These are phyloP conservation scores for Schizopygopsis malacanthus DNA, from an alignment of 2,797 vertebrate genomes.

Conservation along the genomic window DNA sequence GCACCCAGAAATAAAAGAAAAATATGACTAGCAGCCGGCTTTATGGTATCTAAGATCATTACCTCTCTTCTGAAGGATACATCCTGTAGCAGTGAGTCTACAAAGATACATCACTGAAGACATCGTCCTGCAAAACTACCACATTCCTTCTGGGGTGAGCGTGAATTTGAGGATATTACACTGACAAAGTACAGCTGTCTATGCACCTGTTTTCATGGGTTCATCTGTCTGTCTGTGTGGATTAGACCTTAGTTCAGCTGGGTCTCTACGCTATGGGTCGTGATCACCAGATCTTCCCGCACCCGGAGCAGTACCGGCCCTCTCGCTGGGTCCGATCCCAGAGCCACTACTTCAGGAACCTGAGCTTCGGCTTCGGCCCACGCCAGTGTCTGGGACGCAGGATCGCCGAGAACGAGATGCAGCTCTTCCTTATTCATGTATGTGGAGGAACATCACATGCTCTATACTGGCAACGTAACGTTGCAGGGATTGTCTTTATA, in stretches of 20 bases:
- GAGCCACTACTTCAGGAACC: slow-evolving; percentile 82
- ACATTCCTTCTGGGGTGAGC: slow-evolving; percentile 90
- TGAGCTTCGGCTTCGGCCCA: slow-evolving; percentile 91
- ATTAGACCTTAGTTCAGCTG: slow-evolving; percentile 91
- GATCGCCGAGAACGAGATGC: slow-evolving; percentile 94
- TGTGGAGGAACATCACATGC: slow-evolving; percentile 62
- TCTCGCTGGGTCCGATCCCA: slow-evolving; percentile 86
- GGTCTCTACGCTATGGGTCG: slow-evolving; percentile 91
- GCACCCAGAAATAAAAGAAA: neutral
- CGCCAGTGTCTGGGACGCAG: slow-evolving; percentile 93
- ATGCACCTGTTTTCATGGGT: neutral
- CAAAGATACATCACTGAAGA: slow-evolving; percentile 88
- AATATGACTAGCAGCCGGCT: neutral
- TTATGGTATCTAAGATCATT: neutral
- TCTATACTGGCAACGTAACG: neutral
- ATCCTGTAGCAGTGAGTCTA: slow-evolving; percentile 92
- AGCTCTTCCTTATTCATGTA: slow-evolving; percentile 92
- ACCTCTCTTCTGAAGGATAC: slow-evolving; percentile 77
- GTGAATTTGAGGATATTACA: neutral
- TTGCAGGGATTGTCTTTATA: neutral
- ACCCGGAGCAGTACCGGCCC: slow-evolving; percentile 84
- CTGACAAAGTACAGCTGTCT: neutral
- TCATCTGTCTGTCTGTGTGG: slow-evolving; percentile 30
- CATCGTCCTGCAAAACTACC: slow-evolving; percentile 87
- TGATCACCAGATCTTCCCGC: slow-evolving; percentile 82